Evolutionary conservation across 2,113 vertebrate genomes (phyloP).

Genomic region (Datnioides undecimradiatus): DNA sequence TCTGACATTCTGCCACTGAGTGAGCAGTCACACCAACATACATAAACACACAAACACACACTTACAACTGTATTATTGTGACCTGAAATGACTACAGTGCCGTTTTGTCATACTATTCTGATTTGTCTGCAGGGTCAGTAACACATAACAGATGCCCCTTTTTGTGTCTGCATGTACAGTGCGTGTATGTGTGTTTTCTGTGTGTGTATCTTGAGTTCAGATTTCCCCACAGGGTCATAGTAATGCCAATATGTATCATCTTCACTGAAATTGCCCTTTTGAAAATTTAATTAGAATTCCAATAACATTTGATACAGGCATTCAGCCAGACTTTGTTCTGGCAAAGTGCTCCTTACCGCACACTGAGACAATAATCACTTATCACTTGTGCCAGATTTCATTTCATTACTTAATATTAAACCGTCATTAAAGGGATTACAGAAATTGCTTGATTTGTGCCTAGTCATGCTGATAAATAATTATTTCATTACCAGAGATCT

Average conservation of each 20-base stretch:
- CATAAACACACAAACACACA: slow-evolving; percentile 11
- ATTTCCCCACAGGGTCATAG: slow-evolving; percentile 10
- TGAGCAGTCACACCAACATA: too few relatives aligned
- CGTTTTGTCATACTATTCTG: slow-evolving; percentile 28
- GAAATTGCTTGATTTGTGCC: not conserved
- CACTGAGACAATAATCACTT: slow-evolving; percentile 8
- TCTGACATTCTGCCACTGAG: slow-evolving; percentile 60
- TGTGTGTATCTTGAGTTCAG: slow-evolving; percentile 13
- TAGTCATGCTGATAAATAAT: not conserved
- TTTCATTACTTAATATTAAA: slow-evolving; percentile 39
- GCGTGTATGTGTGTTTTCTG: not conserved
- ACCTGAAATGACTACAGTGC: slow-evolving; percentile 1
- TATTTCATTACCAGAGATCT: not conserved
- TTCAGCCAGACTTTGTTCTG: slow-evolving; percentile 29
- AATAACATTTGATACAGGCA: slow-evolving; percentile 20
- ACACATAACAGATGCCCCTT: slow-evolving; percentile 50
- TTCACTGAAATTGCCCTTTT: slow-evolving; percentile 26
- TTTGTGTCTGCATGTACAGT: slow-evolving; percentile 19
- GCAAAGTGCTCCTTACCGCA: slow-evolving; percentile 1
- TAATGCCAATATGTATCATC: slow-evolving; percentile 18
- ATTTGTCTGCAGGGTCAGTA: slow-evolving; percentile 20
- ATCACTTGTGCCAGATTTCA: slow-evolving; percentile 32
- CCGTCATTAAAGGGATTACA: slow-evolving; percentile 2
- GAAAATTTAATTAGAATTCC: slow-evolving; percentile 46
- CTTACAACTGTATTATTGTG: not conserved